These are phyloP conservation scores for Drosophila tsacasi DNA, from an alignment of 1,140 invertebrate species.

Conservation along the genomic window DNA sequence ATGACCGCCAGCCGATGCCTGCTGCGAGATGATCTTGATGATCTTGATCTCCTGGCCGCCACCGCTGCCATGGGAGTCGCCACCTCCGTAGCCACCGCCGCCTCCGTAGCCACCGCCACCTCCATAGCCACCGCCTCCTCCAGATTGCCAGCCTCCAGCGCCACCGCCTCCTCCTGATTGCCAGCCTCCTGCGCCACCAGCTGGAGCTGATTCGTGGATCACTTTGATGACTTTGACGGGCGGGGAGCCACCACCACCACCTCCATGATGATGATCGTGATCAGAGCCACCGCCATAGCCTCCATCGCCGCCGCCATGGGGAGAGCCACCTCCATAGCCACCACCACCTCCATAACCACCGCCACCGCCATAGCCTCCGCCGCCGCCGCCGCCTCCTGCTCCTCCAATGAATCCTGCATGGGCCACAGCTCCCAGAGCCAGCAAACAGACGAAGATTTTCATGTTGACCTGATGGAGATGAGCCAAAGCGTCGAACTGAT, in stretches of 20 bases:
- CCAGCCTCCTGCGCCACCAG: constrained; percentile 37
- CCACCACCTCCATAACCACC: constrained; percentile 16
- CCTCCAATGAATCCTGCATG: constrained; percentile 69
- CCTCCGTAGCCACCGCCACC: constrained; percentile 46
- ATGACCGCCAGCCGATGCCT: constrained; percentile 48
- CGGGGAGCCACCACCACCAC: constrained; percentile 31
- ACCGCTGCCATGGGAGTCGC: constrained; percentile 21
- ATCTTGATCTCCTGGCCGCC: constrained; percentile 62
- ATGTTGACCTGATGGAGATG: constrained; percentile 64
- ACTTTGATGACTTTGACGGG: constrained; percentile 69
- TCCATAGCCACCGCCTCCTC: constrained; percentile 30
- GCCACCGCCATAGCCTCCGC: constrained; percentile 12
- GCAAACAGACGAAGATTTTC: constrained; percentile 70
- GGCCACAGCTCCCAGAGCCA: constrained; percentile 54
- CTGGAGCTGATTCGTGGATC: constrained; percentile 60
- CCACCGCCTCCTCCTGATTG: constrained; percentile 39
- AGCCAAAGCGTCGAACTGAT: constrained; percentile 70
- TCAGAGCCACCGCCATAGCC: constrained; percentile 53
- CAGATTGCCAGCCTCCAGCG: constrained; percentile 15
- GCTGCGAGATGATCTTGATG: constrained; percentile 70
- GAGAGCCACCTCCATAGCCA: constrained; percentile 28
- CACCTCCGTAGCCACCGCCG: constrained; percentile 40
- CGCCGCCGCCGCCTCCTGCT: constrained; percentile 26
- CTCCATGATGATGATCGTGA: constrained; percentile 48
- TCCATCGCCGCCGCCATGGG: constrained; percentile 31